Base-by-base conservation (phyloP, 2,888 invertebrate species). In the Agriotes lineatus region DNA sequence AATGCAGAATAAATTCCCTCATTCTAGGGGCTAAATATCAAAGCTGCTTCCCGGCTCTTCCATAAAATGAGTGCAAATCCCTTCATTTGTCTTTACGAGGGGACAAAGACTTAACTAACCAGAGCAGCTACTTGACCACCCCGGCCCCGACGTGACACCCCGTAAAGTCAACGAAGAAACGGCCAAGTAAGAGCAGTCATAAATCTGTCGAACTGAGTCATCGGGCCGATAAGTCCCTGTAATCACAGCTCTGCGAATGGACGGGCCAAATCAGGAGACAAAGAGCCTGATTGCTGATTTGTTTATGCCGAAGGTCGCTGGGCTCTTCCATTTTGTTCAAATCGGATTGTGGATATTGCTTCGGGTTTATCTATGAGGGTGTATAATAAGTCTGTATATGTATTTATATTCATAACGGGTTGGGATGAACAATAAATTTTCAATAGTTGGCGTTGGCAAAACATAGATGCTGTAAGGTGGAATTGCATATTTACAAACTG, bases 61-160 rank as follows among this genome's bases (percentile, higher is more conserved):
- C 75, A 78, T 80, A 79, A 80, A 82, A 81, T 80, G 79, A 82
- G 80, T 80, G 81, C 78, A 81, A 82, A 82, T 81, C 82, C 82
- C 79, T 82, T 83, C 82, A 82, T 83, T 83, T 82, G 81, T 82
- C 82, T 82, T 82, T 81, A 82, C 79, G 80, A 79, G 78, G 76
- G 80, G 77, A 80, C 80, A 82, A 81, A 79, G 82, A 80, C 81
- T 79, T 81, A 82, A 82, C 83, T 82, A 82, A 81, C 80, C 79
- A 78, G 74, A 77, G 77, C 79, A 78, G 75, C 72, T 67, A 67
- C 72, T 72, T 69, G 74, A 63, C 72, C 72, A 63, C 33, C 25
- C 56, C 65, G 68, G 67, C 74, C 72, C 72, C 73, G n/a, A 76
- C 78, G 76, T 76, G 76, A 74, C 71, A 74, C 71, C 75, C 69